Base-by-base conservation (phyloP, 1,140 invertebrate species). In the Pseudomyrmex sp. region DNA sequence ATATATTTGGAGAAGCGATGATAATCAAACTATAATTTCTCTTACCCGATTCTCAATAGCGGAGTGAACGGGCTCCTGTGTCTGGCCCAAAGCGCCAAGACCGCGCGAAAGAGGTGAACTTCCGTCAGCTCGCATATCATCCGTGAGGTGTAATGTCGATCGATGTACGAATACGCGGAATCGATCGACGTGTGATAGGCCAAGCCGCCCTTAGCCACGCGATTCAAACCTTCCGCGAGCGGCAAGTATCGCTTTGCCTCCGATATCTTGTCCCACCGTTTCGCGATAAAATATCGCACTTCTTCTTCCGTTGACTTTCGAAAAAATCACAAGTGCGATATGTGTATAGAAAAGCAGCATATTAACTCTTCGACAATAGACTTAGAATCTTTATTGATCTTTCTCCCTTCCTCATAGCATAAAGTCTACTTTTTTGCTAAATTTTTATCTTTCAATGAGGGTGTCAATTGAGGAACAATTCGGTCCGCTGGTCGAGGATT, bases 111-210 rank as follows among this genome's bases (percentile, higher is more conserved):
- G 1, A 90, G 52, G 72, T 90, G 89, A 54, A 90, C 74, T 35
- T 90, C 89, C 5, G 89, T 90, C 2, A 90, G 59, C 46, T 90
- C 86, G 52, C 89, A 90, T 46, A 90, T 90, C 63, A 85, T 90
- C 18, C 79, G 69, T 7, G 84, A 26, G n/a, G 74, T 58, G 46
- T 90, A 90, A 13, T 77, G 15, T 0, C 58, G 58, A 3, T 90
- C 89, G 13, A 90, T 88, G 15, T 90, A 85, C 2, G 87, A 85
- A 89, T 90, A 90, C 56, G 89, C 89, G 4, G 63, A 54, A 23
- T 90, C 85, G 23, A 75, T 62, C 61, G 83, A 79, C 0, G 89
- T 83, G 44, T 90, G 87, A 79, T 88, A 90, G 59, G 89, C 89
- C 59, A 90, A 50, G 20, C 48, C 75, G 3, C 89, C 89, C 0